A percentile compares a stretch with the other conserved stretches of the same genome.
Evolutionary conservation across 2,888 invertebrate genomes (phyloP).

Genomic region (Schrankia costaestrigalis): DNA sequence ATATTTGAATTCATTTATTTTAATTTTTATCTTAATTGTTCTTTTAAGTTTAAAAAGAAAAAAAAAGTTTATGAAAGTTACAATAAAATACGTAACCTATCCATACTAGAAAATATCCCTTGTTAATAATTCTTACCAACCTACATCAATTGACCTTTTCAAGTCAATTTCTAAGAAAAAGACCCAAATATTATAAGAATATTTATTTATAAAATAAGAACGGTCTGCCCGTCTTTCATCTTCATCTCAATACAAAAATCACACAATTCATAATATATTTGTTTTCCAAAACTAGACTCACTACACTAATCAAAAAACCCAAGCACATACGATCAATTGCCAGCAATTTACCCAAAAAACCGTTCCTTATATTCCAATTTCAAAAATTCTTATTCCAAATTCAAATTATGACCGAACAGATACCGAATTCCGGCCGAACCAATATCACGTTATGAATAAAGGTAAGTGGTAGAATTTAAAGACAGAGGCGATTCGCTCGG

Average conservation of each 20-base stretch:
- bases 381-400: slow-evolving; percentile 34
- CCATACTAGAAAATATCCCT: no score
- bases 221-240: no score
- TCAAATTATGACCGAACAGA: slow-evolving; percentile 38
- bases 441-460: slow-evolving; percentile 45
- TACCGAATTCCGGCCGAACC: slow-evolving; percentile 34
- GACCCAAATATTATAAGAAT: no score
- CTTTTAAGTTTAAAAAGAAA: no score
- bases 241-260: not conserved
- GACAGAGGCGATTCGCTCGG: slow-evolving; percentile 34
- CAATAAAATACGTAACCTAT: no score
- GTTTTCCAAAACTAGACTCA: not conserved
- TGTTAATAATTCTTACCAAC: no score
- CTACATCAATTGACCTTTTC: no score
- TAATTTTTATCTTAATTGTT: no score
- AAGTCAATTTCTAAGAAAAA: no score
- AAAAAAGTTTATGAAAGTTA: no score
- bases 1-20: no score
- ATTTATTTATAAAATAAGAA: no score
- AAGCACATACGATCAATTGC: slow-evolving; percentile 18
- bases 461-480: slow-evolving; percentile 35
- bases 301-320: slow-evolving; percentile 3
- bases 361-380: slow-evolving; percentile 20
- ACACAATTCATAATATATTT: slow-evolving; percentile 1
- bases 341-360: slow-evolving; percentile 12